Evolutionary conservation across 2,113 vertebrate species (phyloP).

Genomic region (Silurus asotus): DNA sequence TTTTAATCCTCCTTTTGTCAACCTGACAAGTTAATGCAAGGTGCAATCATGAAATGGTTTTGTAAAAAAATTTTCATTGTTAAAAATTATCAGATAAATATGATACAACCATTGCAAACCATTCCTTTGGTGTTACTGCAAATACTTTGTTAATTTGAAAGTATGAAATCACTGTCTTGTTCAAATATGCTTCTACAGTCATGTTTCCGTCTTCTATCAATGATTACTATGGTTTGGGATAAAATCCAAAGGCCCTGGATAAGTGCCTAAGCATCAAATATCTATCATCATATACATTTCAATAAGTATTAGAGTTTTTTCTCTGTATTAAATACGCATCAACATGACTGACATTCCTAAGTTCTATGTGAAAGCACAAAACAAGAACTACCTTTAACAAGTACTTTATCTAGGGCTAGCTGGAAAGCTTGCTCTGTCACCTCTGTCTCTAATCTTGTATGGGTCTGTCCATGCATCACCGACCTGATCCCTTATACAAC

Average conservation of each 20-base stretch:
- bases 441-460: not conserved
- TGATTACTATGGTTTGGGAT: no score
- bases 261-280: not conserved
- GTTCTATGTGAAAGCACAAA: not conserved
- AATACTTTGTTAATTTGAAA: not conserved
- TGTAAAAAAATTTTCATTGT: no score
- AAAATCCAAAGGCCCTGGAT: not conserved
- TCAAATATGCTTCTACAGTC: no score
- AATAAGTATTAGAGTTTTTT: not conserved
- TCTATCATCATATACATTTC: not conserved
- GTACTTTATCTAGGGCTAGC: not conserved
- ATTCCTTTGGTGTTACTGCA: not conserved
- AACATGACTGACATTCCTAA: not conserved
- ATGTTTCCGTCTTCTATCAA: no score
- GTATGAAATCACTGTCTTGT: no score
- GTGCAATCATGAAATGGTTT: not conserved
- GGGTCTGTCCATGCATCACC: not conserved
- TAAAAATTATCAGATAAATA: not conserved
- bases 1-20: not conserved
- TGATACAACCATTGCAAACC: not conserved
- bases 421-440: no score
- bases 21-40: not conserved
- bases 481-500: not conserved
- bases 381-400: not conserved
- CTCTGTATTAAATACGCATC: not conserved